Conservation (phyloP, 2,797 vertebrate species). For the Oreochromis mossambicus region DNA sequence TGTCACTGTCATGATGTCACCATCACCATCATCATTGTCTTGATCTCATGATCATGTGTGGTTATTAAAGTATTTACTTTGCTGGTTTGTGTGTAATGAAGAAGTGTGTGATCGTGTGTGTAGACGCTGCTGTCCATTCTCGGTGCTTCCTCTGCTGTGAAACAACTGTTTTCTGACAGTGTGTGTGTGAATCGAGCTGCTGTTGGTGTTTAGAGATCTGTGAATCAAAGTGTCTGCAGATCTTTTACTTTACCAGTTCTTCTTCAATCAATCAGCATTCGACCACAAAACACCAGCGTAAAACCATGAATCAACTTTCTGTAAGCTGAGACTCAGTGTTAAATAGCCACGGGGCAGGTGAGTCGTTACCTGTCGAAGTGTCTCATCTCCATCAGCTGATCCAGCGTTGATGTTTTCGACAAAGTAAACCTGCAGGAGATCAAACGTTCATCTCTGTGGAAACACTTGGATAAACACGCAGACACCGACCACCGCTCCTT, state of each 20-base stretch:
- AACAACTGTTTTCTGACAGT: background rate
- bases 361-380: slow-evolving; percentile 68
- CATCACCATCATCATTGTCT: background rate
- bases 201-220: background rate
- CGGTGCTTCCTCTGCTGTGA: background rate
- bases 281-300: background rate
- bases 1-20: background rate
- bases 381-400: slow-evolving; percentile 60
- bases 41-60: background rate
- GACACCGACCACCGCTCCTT: background rate
- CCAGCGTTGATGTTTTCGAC: slow-evolving; percentile 88
- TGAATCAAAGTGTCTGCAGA: background rate
- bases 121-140: background rate
- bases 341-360: background rate
- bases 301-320: background rate
- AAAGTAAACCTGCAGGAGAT: slow-evolving; percentile 82
- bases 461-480: background rate
- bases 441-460: background rate
- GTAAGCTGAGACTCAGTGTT: background rate
- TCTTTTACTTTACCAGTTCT: background rate
- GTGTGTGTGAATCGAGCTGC: fast-evolving
- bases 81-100: background rate
- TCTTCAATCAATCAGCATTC: background rate
- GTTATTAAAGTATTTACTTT: background rate
- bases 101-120: background rate